These are phyloP conservation scores for Butastur rufipennis DNA, from an alignment of 2,113 vertebrate genomes.

Conservation along the genomic window DNA sequence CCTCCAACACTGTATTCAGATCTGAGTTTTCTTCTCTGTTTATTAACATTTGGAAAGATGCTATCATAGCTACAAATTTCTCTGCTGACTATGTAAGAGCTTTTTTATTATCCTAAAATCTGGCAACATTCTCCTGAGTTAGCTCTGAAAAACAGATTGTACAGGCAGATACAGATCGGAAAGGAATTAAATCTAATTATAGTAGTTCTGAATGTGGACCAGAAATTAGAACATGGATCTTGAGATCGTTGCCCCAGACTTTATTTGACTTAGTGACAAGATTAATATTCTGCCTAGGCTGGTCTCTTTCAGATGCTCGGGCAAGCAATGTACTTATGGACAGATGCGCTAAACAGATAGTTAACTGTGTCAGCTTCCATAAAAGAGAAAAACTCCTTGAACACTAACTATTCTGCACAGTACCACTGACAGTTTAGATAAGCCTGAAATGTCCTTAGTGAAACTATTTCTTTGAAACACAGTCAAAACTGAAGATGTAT, in stretches of 20 bases:
- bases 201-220: neutral
- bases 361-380: slow-evolving; percentile 9
- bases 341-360: slow-evolving; percentile 16
- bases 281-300: neutral
- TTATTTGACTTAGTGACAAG: slow-evolving; percentile 9
- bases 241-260: neutral
- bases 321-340: neutral
- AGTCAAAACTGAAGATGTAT: neutral
- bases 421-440: neutral
- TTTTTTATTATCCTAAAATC: slow-evolving; percentile 20
- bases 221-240: slow-evolving; percentile 24
- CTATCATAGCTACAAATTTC: neutral
- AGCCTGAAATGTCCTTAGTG: neutral
- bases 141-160: slow-evolving; percentile 35
- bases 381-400: neutral
- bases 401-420: neutral
- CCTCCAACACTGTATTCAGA: neutral
- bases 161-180: neutral
- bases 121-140: slow-evolving; percentile 4
- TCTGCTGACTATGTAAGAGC: neutral
- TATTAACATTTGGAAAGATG: neutral
- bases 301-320: neutral
- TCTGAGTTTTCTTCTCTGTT: neutral
- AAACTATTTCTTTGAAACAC: neutral
- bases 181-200: slow-evolving; percentile 33